Percentiles rank a stretch among this genome's conserved stretches.
Evolutionary conservation across 2,113 vertebrate genomes (phyloP).

Genomic region (Erpornis zantholeuca): DNA sequence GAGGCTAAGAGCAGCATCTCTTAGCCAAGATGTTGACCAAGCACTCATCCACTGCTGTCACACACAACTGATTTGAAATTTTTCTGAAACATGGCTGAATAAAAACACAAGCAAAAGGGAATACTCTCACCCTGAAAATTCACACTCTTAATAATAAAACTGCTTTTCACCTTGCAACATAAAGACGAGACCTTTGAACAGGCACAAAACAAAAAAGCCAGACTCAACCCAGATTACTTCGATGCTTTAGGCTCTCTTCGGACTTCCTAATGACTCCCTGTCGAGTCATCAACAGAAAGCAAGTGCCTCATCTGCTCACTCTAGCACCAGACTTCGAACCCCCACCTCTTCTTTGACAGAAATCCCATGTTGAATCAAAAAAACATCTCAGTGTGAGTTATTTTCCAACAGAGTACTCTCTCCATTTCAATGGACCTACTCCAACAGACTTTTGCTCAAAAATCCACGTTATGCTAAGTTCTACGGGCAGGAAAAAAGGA

Average conservation of each 20-base stretch:
- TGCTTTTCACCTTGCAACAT: background rate
- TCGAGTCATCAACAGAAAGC: rapidly evolving
- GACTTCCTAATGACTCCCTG: background rate
- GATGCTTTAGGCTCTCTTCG: background rate
- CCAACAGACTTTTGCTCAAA: background rate
- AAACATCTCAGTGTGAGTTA: background rate
- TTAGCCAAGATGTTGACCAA: background rate
- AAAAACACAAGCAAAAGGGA: background rate
- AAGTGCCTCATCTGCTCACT: background rate
- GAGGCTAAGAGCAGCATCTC: background rate
- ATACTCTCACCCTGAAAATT: background rate
- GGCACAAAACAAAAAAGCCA: background rate
- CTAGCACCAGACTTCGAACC: background rate
- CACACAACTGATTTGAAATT: background rate
- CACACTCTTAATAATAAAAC: background rate
- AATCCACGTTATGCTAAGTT: background rate
- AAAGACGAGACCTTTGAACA: background rate
- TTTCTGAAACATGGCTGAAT: background rate
- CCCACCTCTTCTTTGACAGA: background rate
- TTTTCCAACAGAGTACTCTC: background rate
- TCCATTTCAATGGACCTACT: background rate
- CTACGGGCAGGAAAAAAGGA: background rate
- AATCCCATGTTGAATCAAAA: background rate
- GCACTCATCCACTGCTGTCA: background rate
- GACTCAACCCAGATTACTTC: background rate